These are phyloP conservation scores for Hemibagrus guttatus DNA, from an alignment of 2,797 vertebrate species.

Conservation along the genomic window DNA sequence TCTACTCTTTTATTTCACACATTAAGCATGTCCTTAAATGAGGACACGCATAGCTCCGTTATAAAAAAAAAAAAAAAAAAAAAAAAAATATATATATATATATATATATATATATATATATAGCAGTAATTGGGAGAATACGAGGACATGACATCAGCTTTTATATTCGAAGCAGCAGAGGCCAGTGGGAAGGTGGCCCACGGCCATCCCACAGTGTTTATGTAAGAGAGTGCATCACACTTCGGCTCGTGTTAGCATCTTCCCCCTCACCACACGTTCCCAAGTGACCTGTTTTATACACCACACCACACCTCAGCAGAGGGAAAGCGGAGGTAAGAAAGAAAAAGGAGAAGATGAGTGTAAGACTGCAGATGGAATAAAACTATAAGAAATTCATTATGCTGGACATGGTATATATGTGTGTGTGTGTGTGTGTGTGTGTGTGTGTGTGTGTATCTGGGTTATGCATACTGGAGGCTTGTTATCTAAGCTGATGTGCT, in stretches of 20 bases:
- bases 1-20: slow-evolving; percentile 20
- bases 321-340: slow-evolving; percentile 51
- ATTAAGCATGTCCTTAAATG: slow-evolving; percentile 41
- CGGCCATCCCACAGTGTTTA: slow-evolving; percentile 57
- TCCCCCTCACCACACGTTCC: slow-evolving; percentile 50
- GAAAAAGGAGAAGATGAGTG: slow-evolving; percentile 8
- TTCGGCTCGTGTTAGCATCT: slow-evolving; percentile 60
- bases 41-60: slow-evolving; percentile 1
- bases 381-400: slow-evolving; percentile 60
- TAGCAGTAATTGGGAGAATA: slow-evolving; percentile 26
- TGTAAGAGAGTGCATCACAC: slow-evolving; percentile 57
- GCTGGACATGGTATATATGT: background rate
- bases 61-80: background rate
- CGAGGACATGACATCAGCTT: slow-evolving; percentile 43
- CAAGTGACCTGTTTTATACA: slow-evolving; percentile 54
- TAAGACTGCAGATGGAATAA: slow-evolving; percentile 61
- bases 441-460: slow-evolving; percentile 8
- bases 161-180: slow-evolving; percentile 43
- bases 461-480: background rate
- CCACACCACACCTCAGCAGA: slow-evolving; percentile 37
- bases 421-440: slow-evolving; percentile 17
- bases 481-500: slow-evolving; percentile 17
- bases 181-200: slow-evolving; percentile 54
- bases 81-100: too few species aligned
- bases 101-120: background rate